A percentile compares a stretch with the other conserved stretches of the same genome.
phyloP scores from a whole-genome alignment of 2,888 invertebrate genomes.

The Philaethria dido region DNA sequence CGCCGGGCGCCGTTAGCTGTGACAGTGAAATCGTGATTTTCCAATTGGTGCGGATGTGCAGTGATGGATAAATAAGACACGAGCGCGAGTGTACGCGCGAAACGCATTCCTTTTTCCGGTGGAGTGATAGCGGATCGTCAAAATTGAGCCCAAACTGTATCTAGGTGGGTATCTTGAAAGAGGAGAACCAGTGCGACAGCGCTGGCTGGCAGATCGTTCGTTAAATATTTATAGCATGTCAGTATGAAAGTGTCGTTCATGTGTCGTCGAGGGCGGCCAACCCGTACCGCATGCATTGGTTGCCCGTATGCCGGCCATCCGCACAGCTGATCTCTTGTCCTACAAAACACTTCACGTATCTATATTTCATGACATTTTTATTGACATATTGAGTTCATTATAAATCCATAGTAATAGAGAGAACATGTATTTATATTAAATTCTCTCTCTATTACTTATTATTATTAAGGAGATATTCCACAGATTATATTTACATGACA shows the following conservation, averaged over 20 bases:
- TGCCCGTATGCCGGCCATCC: constrained; percentile 48
- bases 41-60: constrained; percentile 81
- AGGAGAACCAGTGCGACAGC: constrained; percentile 53
- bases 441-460: not conserved
- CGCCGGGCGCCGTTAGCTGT: constrained; percentile 74
- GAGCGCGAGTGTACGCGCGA: constrained; percentile 66
- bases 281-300: constrained; percentile 45
- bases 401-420: no score
- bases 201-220: constrained; percentile 58
- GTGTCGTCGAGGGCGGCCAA: constrained; percentile 47
- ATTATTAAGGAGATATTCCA: not conserved
- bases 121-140: constrained; percentile 74
- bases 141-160: constrained; percentile 84
- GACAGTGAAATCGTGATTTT: constrained; percentile 81
- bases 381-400: constrained; percentile 40
- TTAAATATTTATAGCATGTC: constrained; percentile 76
- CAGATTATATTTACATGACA: not conserved
- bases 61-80: constrained; percentile 80
- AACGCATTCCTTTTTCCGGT: constrained; percentile 64
- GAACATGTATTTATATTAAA: not conserved
- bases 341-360: constrained; percentile 55
- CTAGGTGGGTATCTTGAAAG: constrained; percentile 71
- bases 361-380: constrained; percentile 54
- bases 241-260: constrained; percentile 72
- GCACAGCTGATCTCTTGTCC: constrained; percentile 71